Base-by-base conservation (phyloP, 1,140 invertebrate species). In the Panonychus citri region DNA sequence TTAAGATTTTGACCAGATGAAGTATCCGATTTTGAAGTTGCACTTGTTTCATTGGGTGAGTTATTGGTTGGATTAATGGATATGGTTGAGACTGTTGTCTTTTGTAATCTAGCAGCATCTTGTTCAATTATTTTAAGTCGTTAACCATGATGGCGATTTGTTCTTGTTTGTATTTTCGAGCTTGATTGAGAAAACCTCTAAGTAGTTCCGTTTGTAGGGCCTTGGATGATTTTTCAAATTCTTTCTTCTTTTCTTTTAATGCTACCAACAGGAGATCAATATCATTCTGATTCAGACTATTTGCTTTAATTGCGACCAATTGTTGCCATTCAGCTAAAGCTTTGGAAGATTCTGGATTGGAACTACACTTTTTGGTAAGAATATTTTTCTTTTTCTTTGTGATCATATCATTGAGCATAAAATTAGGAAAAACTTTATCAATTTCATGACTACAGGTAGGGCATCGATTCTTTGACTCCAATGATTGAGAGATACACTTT, bases 381-480 rank as follows among this genome's bases (percentile, higher is more conserved):
- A 15, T 26, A 49, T 26, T 28, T 48, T 27, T 48, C 64, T 81
- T 80, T 59, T 84, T 77, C 62, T 86, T 83, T 28, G 79, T 74
- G 40, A 87, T 80, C 43, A 90, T 68, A 66, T 90, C 82, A 67
- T 86, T 86, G 48, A 89, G 67, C 71, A 84, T 68, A 67, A 85
- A 85, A 70, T 91, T 85, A 1, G 87, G 86, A 68, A 86, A 86
- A 42, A 91, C 80, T 61, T 82, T 75, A 55, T 77, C 76, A 15
- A 90, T 71, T 25, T 76, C 70, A 54, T 77, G 78, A 62, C 80
- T 82, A 68, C 87, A 91, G 66, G 87, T 85, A 1, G 90, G 88
- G 73, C 90, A 95, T 42, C 81, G 72, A 46, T 80, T 78, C 59
- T 75, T 78, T 19, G 77, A 71, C 65, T 88, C 82, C 17, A 94